Evolutionary conservation across 2,888 invertebrate species (phyloP).

Genomic region (Tiliacea citrago): DNA sequence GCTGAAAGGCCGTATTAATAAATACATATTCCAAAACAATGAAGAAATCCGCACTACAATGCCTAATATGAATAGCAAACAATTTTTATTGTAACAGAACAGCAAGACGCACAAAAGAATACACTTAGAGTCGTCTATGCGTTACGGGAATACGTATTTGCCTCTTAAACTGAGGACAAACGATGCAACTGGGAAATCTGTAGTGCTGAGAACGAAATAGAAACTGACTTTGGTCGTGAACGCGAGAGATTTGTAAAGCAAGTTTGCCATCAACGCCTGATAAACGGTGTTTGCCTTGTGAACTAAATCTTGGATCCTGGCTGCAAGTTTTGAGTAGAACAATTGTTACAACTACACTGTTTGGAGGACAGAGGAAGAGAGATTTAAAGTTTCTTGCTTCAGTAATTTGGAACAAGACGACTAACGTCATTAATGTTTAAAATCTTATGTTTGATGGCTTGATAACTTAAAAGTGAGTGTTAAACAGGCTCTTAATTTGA

Average conservation of each 20-base stretch:
- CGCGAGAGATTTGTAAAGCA: slow-evolving; percentile 59
- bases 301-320: slow-evolving; percentile 33
- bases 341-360: slow-evolving; percentile 18
- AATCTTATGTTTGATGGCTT: neutral
- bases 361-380: neutral
- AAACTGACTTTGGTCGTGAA: slow-evolving; percentile 62
- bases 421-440: neutral
- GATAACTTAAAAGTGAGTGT: neutral
- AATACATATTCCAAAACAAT: neutral
- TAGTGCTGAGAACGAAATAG: slow-evolving; percentile 69
- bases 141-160: slow-evolving; percentile 73
- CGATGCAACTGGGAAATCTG: slow-evolving; percentile 83
- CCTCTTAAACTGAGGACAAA: slow-evolving; percentile 78
- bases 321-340: slow-evolving; percentile 37
- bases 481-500: neutral
- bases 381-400: neutral
- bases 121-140: slow-evolving; percentile 70
- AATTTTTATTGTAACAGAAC: slow-evolving; percentile 1
- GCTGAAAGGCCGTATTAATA: no score
- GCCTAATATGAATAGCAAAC: neutral
- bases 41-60: neutral
- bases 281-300: slow-evolving; percentile 52
- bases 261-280: slow-evolving; percentile 60
- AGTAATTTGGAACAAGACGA: neutral
- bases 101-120: slow-evolving; percentile 67